These are phyloP conservation scores for Narcine bancroftii DNA, from an alignment of 2,113 vertebrate genomes.

Conservation along the genomic window DNA sequence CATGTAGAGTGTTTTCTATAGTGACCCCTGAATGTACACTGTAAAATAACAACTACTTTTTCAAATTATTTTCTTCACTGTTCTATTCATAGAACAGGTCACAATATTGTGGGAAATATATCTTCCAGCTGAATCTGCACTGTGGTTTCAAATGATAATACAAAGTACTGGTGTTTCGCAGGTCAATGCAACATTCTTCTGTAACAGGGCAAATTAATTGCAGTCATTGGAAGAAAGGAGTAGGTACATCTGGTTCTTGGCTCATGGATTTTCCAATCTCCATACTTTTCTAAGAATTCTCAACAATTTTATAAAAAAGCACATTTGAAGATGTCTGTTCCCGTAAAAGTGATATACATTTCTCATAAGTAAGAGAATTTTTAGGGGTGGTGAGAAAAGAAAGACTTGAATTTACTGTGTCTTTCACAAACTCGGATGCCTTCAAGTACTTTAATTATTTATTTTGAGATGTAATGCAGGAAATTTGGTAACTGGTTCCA, in stretches of 20 bases:
- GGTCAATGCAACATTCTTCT: neutral
- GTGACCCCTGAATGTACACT: slow-evolving; percentile 9
- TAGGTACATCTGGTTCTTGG: neutral
- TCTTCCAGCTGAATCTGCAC: neutral
- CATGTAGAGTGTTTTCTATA: neutral
- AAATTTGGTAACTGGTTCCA: neutral
- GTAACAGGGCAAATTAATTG: neutral
- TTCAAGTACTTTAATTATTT: neutral
- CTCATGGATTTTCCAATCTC: neutral
- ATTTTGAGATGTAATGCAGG: neutral
- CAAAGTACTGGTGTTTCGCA: neutral
- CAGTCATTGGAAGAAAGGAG: neutral
- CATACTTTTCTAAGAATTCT: neutral
- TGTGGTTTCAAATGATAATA: slow-evolving; percentile 2
- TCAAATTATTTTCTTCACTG: slow-evolving; percentile 5
- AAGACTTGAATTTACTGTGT: neutral
- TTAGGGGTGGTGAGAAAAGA: neutral
- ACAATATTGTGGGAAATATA: slow-evolving; percentile 17
- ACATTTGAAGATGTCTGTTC: neutral
- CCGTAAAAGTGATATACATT: neutral
- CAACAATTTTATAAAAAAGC: neutral
- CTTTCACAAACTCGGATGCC: neutral
- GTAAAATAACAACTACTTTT: slow-evolving; percentile 4
- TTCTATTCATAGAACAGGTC: slow-evolving; percentile 24
- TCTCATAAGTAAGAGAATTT: neutral